Conservation (phyloP, 2,113 vertebrate species). For the Dicentrarchus labrax region DNA sequence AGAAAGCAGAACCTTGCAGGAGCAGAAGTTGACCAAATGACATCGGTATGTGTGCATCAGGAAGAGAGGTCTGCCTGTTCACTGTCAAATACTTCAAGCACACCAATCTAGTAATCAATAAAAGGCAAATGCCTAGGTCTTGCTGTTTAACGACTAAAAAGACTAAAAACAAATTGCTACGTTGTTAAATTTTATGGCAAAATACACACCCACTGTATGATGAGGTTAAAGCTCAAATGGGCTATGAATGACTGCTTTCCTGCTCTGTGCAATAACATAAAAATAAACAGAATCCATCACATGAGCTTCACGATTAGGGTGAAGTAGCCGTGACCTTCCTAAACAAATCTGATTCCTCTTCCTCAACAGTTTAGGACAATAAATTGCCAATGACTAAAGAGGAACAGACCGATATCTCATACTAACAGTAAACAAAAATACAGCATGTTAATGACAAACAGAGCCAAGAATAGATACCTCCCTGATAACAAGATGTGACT, state of each 20-base stretch:
- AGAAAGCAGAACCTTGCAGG: constrained; percentile 53
- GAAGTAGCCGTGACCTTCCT: constrained; percentile 42
- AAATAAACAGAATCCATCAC: constrained; percentile 47
- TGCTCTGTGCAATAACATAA: constrained; percentile 33
- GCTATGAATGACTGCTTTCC: constrained; percentile 52
- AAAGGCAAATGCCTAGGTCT: not conserved
- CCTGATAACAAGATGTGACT: constrained; percentile 23
- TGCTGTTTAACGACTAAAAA: constrained; percentile 43
- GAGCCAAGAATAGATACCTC: constrained; percentile 21
- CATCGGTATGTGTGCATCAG: constrained; percentile 59
- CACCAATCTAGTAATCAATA: constrained; percentile 52
- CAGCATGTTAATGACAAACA: constrained; percentile 58
- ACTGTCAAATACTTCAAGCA: constrained; percentile 53
- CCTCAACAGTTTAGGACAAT: constrained; percentile 50
- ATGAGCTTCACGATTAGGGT: constrained; percentile 34
- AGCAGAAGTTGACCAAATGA: constrained; percentile 56
- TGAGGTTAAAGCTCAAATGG: constrained; percentile 47
- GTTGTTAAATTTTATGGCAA: constrained; percentile 51
- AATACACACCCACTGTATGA: constrained; percentile 21
- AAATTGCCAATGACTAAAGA: constrained; percentile 70
- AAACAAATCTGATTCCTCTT: constrained; percentile 57
- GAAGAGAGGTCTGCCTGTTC: constrained; percentile 46
- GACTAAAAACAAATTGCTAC: constrained; percentile 23
- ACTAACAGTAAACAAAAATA: constrained; percentile 31
- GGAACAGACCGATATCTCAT: constrained; percentile 52